A percentile compares a stretch with the other conserved stretches of the same genome.
Evolutionary conservation across 1,140 invertebrate genomes (phyloP).

Genomic region (Drosophila sp.): DNA sequence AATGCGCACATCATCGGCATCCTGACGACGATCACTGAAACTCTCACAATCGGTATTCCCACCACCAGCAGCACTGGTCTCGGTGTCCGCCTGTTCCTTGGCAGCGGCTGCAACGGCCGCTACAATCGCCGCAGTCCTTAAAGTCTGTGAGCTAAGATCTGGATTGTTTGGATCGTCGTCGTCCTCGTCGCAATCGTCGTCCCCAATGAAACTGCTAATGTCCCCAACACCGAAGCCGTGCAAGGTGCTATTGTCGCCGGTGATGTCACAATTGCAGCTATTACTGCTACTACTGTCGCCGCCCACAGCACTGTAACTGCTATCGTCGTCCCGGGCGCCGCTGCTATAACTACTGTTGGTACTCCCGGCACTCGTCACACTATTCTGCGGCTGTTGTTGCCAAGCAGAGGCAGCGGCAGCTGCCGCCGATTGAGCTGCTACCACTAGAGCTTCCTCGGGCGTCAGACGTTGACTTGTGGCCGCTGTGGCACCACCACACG

Average conservation of each 20-base stretch:
- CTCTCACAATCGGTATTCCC: conserved; percentile 67
- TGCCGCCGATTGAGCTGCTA: conserved; percentile 25
- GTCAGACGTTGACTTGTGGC: conserved; percentile 48
- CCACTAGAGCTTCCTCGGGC: conserved; percentile 52
- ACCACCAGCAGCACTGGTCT: conserved; percentile 22
- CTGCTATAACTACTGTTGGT: conserved; percentile 70
- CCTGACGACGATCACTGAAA: conserved; percentile 61
- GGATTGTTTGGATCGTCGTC: conserved; percentile 49
- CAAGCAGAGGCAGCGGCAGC: conserved; percentile 36
- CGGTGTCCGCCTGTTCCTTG: conserved; percentile 46
- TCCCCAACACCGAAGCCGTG: conserved; percentile 75
- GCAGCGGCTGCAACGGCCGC: conserved; percentile 68
- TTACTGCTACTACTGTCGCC: conserved; percentile 79
- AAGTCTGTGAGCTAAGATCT: conserved; percentile 68
- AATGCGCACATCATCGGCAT: conserved; percentile 60
- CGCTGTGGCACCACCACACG: conserved; percentile 45
- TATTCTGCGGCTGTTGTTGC: conserved; percentile 71
- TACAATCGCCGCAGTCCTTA: conserved; percentile 68
- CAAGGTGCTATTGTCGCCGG: conserved; percentile 74
- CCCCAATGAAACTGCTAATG: conserved; percentile 70
- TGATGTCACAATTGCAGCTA: conserved; percentile 80
- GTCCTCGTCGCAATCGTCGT: conserved; percentile 65
- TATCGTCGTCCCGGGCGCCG: conserved; percentile 64
- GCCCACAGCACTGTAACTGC: conserved; percentile 66
- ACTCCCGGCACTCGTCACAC: conserved; percentile 69